Base-by-base conservation (phyloP, 2,888 invertebrate genomes). In the Coleophora deauratella region DNA sequence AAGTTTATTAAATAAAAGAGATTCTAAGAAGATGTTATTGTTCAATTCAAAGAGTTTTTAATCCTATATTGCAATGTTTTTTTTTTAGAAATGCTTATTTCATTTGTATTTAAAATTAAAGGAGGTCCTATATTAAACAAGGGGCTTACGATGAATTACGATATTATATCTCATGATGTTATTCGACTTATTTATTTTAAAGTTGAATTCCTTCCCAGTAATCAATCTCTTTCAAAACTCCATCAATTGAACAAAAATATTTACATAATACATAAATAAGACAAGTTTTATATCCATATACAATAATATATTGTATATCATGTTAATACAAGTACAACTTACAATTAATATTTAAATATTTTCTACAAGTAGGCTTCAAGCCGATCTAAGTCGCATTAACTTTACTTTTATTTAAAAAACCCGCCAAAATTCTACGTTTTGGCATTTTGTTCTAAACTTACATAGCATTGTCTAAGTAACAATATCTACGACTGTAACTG, bases 321-420 rank as follows among this genome's bases (percentile, higher is more conserved):
- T 59, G 51, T 40, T 59, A 6, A 53, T 40, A 43, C 42, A 37
- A 10, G 53, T 55, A 49, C 55, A 51, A 56, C 48, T 54, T 56
- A 55, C 43, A 21, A 6, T 21, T 4, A 6, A 6, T 21, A 21
- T 21, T 21, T 21, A 21, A 21, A 21, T 21, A 21, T 21, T 21
- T 28, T 52, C 60, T 62, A 63, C 57, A 40, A 36, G 53, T 40
- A 40, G 56, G 54, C 62, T 62, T 48, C 49, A 45, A 62, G 62
- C 62, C 57, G 12, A 44, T 34, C 55, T 58, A 57, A 48, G 37
- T 46, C 7, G 21, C 21, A 21, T 21, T 21, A 21, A 47, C 32
- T 31, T 31, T n/a, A n/a, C n/a, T 28, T 38, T 46, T 34, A 44
- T 51, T 52, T 50, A 42, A 51, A 46, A 45, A 45, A 54, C 40